These are phyloP conservation scores for Entomyzon cyanotis DNA, from an alignment of 2,113 vertebrate genomes.

Conservation along the genomic window DNA sequence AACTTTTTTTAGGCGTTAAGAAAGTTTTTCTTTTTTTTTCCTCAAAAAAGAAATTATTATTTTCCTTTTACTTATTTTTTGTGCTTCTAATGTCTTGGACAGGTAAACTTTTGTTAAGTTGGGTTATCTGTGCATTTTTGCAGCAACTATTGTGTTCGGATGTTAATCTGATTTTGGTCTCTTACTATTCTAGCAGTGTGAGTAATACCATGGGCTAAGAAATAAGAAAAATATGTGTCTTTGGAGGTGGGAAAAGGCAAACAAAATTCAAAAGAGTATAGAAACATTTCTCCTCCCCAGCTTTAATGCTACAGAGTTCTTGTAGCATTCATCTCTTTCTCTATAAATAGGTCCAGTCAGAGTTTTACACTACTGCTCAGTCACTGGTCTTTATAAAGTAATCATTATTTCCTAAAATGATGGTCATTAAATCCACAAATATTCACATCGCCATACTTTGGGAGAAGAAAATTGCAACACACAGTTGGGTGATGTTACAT, in stretches of 20 bases:
- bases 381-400: not conserved
- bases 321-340: not conserved
- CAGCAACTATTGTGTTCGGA: not conserved
- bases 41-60: not conserved
- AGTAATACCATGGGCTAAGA: not conserved
- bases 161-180: not conserved
- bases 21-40: not conserved
- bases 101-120: not conserved
- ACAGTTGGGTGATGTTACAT: not conserved
- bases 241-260: not conserved
- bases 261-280: not conserved
- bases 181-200: not conserved
- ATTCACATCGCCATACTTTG: not conserved
- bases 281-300: not conserved
- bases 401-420: not conserved
- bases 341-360: not conserved
- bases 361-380: not conserved
- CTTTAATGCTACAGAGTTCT: not conserved
- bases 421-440: not conserved
- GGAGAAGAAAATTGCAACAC: not conserved
- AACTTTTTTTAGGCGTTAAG: not conserved
- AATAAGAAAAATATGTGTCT: not conserved
- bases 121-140: not conserved
- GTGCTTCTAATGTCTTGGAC: not conserved
- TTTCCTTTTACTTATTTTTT: not conserved